These are phyloP conservation scores for Lindbergichthys nudifrons DNA, from an alignment of 2,797 vertebrate genomes.

Conservation along the genomic window DNA sequence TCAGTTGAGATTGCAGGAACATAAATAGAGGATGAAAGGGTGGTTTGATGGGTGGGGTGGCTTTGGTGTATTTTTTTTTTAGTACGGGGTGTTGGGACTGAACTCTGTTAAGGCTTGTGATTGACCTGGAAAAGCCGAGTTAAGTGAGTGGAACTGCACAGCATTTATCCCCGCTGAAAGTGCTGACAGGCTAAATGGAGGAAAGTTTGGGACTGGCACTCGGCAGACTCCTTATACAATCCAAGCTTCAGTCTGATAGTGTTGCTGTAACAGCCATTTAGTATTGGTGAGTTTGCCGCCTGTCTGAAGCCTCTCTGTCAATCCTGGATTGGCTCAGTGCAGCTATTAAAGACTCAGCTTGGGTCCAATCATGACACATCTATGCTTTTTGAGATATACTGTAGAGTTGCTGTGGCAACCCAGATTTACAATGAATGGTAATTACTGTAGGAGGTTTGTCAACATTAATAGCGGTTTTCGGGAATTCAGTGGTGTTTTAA, in stretches of 20 bases:
- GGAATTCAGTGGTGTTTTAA: slow-evolving; percentile 14
- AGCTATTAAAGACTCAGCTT: slow-evolving; percentile 55
- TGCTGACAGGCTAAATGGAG: slow-evolving; percentile 79
- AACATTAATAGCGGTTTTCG: slow-evolving; percentile 3
- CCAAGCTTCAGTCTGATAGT: slow-evolving; percentile 51
- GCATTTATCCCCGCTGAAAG: slow-evolving; percentile 76
- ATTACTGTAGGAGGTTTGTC: slow-evolving; percentile 19
- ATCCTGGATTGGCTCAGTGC: slow-evolving; percentile 47
- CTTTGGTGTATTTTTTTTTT: slow-evolving; percentile 31
- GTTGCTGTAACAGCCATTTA: slow-evolving; percentile 47
- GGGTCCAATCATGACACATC: slow-evolving; percentile 46
- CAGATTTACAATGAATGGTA: slow-evolving; percentile 25
- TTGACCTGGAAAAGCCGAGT: slow-evolving; percentile 82
- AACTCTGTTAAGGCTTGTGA: slow-evolving; percentile 75
- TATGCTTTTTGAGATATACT: slow-evolving; percentile 40
- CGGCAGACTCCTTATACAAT: slow-evolving; percentile 46
- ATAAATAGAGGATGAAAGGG: slow-evolving; percentile 74
- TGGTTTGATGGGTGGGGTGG: slow-evolving; percentile 53
- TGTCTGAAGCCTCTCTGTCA: slow-evolving; percentile 42
- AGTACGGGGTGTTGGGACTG: slow-evolving; percentile 53
- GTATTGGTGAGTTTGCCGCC: slow-evolving; percentile 35
- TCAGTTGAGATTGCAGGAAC: slow-evolving; percentile 70
- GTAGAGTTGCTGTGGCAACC: slow-evolving; percentile 44
- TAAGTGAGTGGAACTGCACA: slow-evolving; percentile 81
- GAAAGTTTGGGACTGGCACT: slow-evolving; percentile 61